A percentile compares a stretch with the other conserved stretches of the same genome.
phyloP scores from a whole-genome alignment of 2,113 vertebrate species.

The Sturnira hondurensis region DNA sequence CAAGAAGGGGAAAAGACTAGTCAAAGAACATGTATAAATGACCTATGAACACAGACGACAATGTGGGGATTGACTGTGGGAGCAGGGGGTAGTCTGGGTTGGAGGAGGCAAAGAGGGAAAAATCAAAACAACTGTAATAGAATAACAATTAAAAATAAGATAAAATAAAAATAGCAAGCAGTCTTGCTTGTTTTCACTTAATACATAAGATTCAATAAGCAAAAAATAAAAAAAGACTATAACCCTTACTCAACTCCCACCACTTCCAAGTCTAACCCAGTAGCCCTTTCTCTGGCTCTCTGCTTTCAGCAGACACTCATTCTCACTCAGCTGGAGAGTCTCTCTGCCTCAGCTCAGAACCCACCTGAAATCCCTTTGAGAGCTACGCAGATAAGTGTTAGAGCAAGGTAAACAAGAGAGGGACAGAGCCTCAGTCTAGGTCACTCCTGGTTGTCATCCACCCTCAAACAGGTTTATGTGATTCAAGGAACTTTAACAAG shows the following conservation, averaged over 20 bases:
- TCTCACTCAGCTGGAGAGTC: background rate
- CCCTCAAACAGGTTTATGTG: background rate
- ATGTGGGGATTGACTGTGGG: too few relatives aligned
- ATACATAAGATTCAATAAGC: too few relatives aligned
- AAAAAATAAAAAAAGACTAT: too few relatives aligned
- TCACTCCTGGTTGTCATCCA: background rate
- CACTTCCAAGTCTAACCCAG: background rate
- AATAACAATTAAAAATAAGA: too few relatives aligned
- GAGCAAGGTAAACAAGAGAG: background rate
- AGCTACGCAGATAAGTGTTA: background rate
- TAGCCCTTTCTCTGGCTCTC: background rate
- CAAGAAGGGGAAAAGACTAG: too few relatives aligned
- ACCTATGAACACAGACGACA: too few relatives aligned
- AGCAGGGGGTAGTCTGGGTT: too few relatives aligned
- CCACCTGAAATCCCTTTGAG: background rate
- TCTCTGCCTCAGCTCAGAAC: background rate
- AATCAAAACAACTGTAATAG: too few relatives aligned
- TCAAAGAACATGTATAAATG: too few relatives aligned
- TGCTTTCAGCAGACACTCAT: background rate
- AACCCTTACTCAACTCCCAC: background rate
- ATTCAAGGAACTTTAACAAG: background rate
- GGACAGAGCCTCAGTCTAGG: background rate
- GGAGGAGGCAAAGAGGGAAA: too few relatives aligned
- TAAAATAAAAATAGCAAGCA: too few relatives aligned
- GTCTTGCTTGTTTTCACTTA: too few relatives aligned